These are phyloP conservation scores for Galerucella nymphaeae DNA, from an alignment of 2,888 invertebrate genomes.

Conservation along the genomic window DNA sequence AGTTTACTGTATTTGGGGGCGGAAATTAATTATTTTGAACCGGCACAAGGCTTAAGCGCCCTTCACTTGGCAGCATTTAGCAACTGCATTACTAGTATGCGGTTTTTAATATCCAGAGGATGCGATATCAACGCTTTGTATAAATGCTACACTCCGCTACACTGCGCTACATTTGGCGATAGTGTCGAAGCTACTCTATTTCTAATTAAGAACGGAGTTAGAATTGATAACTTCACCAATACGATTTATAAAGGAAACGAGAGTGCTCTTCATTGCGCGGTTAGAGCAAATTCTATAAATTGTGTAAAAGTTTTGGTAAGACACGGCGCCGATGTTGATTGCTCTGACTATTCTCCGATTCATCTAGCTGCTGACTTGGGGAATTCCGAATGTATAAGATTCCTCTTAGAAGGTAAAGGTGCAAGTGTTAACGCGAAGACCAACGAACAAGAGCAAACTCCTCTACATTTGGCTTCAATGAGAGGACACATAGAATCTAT, in stretches of 20 bases:
- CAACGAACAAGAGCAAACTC: constrained; percentile 79
- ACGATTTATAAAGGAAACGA: constrained; percentile 73
- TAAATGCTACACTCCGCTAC: constrained; percentile 83
- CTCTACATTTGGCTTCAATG: constrained; percentile 87
- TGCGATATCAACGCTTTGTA: constrained; percentile 76
- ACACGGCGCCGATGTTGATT: constrained; percentile 80
- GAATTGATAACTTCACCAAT: constrained; percentile 73
- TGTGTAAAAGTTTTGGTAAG: constrained; percentile 80
- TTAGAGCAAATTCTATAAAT: constrained; percentile 82
- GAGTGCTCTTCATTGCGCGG: constrained; percentile 85
- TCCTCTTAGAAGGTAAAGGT: constrained; percentile 78
- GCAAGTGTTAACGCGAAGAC: constrained; percentile 78
- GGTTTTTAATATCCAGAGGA: constrained; percentile 75
- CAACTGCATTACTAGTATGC: constrained; percentile 77
- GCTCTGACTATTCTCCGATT: constrained; percentile 83
- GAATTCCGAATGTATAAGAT: constrained; percentile 76
- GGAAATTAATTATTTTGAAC: constrained; percentile 69
- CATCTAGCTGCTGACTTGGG: constrained; percentile 86
- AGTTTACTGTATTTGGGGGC: constrained; percentile 65
- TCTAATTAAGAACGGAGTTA: constrained; percentile 77
- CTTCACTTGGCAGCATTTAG: constrained; percentile 83
- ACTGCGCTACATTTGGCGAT: constrained; percentile 91
- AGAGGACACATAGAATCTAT: constrained; percentile 86
- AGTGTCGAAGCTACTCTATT: constrained; percentile 82
- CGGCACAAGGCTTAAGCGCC: constrained; percentile 77